These are phyloP conservation scores for Rambutsinella grinnellia DNA, from an alignment of 2,888 invertebrate genomes.

Conservation along the genomic window DNA sequence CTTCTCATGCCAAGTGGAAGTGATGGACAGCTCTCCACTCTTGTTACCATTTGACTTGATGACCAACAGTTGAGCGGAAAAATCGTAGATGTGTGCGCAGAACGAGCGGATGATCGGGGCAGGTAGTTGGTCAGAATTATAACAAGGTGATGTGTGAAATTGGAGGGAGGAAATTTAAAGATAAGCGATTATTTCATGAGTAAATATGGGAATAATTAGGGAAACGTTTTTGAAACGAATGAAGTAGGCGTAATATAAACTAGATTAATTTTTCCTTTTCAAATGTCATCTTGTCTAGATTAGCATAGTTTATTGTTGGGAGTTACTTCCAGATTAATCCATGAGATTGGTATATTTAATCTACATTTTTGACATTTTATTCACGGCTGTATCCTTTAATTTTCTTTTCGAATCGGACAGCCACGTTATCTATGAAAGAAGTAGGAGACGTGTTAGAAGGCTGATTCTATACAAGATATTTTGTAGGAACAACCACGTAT, in stretches of 20 bases:
- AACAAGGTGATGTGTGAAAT: slow-evolving; percentile 12
- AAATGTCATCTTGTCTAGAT: slow-evolving; percentile 15
- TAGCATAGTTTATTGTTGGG: slow-evolving; percentile 5
- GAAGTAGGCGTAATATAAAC: background rate
- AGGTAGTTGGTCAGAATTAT: background rate
- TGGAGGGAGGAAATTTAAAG: background rate
- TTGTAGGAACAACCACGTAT: too few species aligned
- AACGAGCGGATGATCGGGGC: background rate
- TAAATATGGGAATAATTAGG: too few species aligned
- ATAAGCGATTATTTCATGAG: too few species aligned
- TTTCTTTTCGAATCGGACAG: too few species aligned
- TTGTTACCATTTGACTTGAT: slow-evolving; percentile 44
- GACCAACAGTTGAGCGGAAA: background rate
- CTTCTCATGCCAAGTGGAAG: slow-evolving; percentile 18
- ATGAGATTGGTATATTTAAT: background rate
- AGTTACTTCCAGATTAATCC: slow-evolving; percentile 12
- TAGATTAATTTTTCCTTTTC: slow-evolving; percentile 46
- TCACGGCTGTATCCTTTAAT: slow-evolving; percentile 5
- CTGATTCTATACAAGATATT: too few species aligned
- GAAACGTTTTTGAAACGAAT: background rate
- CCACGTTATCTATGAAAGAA: too few species aligned
- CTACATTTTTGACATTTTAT: slow-evolving; percentile 45
- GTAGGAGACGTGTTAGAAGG: too few species aligned
- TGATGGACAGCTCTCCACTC: slow-evolving; percentile 31
- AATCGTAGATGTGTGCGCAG: background rate